Evolutionary conservation across 2,797 vertebrate genomes (phyloP).

Genomic region (Australoheros facetus): DNA sequence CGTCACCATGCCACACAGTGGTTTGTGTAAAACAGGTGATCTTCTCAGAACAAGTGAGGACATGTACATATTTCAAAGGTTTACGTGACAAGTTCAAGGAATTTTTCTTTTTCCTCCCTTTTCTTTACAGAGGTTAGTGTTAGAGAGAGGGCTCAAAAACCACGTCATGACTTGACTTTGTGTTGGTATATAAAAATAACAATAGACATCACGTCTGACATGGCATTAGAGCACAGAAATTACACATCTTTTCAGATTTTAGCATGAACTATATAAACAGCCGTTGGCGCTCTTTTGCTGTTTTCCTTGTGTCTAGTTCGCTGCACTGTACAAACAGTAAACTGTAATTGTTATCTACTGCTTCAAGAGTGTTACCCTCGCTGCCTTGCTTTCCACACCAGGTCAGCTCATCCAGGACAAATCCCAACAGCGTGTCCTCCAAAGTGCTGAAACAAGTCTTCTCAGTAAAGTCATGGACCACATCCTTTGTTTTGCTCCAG

Average conservation of each 20-base stretch:
- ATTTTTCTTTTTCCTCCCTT: neutral
- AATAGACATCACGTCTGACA: fast-evolving
- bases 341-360: fast-evolving
- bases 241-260: neutral
- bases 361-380: constrained; percentile 39
- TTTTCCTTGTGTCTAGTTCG: neutral
- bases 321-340: fast-evolving
- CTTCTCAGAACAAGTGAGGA: neutral
- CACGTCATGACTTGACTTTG: neutral
- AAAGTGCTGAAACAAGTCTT: constrained; percentile 64
- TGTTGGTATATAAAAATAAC: neutral
- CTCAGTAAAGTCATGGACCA: constrained; percentile 64
- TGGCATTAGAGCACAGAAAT: fast-evolving
- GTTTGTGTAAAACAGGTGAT: neutral
- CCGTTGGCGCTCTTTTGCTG: fast-evolving
- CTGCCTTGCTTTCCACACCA: constrained; percentile 79
- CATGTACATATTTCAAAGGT: neutral
- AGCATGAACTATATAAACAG: neutral
- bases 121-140: neutral
- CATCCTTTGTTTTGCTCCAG: constrained; percentile 78
- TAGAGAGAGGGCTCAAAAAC: neutral
- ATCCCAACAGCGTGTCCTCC: constrained; percentile 76
- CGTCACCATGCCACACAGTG: no score
- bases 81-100: fast-evolving
- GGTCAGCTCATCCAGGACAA: constrained; percentile 55